These are phyloP conservation scores for Phataginus tetradactyla DNA, from an alignment of 2,797 vertebrate genomes.

Conservation along the genomic window DNA sequence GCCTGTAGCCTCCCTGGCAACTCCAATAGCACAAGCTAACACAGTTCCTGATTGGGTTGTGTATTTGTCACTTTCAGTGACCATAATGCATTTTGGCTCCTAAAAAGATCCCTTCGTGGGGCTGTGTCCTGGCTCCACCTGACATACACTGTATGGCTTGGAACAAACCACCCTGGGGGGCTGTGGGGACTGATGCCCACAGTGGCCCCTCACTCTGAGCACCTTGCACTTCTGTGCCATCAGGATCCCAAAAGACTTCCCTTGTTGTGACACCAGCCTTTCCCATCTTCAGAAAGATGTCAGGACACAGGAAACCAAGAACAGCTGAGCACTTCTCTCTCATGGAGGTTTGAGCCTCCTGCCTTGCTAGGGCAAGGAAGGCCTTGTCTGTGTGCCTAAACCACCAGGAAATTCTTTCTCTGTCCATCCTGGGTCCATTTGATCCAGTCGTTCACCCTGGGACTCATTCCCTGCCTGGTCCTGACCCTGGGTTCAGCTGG, in stretches of 20 bases:
- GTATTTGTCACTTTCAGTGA: neutral
- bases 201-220: no score
- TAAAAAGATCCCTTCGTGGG: neutral
- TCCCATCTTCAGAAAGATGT: neutral
- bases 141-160: neutral
- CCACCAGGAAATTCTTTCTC: neutral
- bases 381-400: neutral
- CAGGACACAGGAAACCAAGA: neutral
- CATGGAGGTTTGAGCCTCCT: neutral
- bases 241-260: no score
- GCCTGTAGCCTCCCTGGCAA: neutral
- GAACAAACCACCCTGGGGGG: neutral
- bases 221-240: neutral
- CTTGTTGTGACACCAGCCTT: neutral
- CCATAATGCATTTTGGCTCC: neutral
- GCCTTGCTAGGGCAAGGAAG: fast-evolving
- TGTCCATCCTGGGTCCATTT: neutral
- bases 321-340: neutral
- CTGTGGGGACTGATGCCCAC: neutral
- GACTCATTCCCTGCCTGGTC: neutral
- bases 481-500: neutral
- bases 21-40: fast-evolving
- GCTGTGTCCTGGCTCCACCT: neutral
- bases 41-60: neutral
- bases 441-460: neutral